A percentile compares a stretch with the other conserved stretches of the same genome.
phyloP scores from a whole-genome alignment of 2,888 invertebrate species.

The Cabera pusaria region DNA sequence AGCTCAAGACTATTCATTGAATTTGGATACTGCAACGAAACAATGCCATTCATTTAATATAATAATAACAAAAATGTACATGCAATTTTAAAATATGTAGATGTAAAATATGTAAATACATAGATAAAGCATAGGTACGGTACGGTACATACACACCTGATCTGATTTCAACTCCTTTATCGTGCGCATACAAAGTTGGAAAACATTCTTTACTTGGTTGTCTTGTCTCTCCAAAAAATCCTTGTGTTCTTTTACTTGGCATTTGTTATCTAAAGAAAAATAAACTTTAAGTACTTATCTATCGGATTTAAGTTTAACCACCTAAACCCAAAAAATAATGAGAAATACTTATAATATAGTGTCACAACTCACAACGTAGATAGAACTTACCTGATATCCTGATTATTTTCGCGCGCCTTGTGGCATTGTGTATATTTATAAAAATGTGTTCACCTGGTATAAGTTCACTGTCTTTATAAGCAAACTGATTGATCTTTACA shows the following conservation, averaged over 20 bases:
- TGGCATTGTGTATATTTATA: constrained; percentile 37
- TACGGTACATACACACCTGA: no score
- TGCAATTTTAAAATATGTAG: no score
- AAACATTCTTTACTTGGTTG: constrained; percentile 52
- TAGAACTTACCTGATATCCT: constrained; percentile 57
- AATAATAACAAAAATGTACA: constrained; percentile 1
- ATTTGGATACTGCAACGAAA: constrained; percentile 26
- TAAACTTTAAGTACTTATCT: no score
- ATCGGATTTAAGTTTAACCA: no score
- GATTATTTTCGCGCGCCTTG: constrained; percentile 51
- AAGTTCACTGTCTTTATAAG: constrained; percentile 41
- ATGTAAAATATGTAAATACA: no score
- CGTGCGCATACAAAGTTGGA: constrained; percentile 55
- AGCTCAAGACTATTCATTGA: constrained; percentile 11
- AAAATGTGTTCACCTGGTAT: constrained; percentile 48
- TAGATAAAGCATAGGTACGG: no score
- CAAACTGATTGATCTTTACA: constrained; percentile 43
- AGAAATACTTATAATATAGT: no score
- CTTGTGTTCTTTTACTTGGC: constrained; percentile 49
- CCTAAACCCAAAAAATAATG: no score
- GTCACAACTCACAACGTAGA: no score
- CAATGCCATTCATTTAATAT: background rate
- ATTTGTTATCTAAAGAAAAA: constrained; percentile 47
- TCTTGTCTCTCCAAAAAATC: constrained; percentile 51
- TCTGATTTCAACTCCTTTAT: constrained; percentile 56